Base-by-base conservation (phyloP, 2,113 vertebrate genomes). In the Neotragus moschatus region DNA sequence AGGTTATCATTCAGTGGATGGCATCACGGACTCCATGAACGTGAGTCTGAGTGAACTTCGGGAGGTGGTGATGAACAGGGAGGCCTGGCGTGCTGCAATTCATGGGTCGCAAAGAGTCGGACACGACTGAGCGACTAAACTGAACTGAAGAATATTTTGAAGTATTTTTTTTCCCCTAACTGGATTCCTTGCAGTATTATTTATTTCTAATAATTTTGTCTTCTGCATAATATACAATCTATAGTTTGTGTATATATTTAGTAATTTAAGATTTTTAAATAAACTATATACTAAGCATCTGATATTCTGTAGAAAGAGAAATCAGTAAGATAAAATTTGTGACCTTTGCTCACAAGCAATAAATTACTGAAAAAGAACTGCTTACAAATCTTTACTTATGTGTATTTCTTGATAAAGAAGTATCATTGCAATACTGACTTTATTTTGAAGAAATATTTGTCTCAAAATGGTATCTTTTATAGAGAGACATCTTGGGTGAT, bases 101-200 rank as follows among this genome's bases (percentile, higher is more conserved):
- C n/a, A n/a, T n/a, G n/a, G n/a, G n/a, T n/a, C n/a, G n/a, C n/a
- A n/a, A n/a, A n/a, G n/a, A n/a, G n/a, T n/a, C n/a, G n/a, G n/a
- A n/a, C n/a, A n/a, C n/a, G n/a, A n/a, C n/a, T n/a, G n/a, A n/a
- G n/a, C n/a, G n/a, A n/a, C n/a, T n/a, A n/a, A n/a, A n/a, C n/a
- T n/a, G n/a, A n/a, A n/a, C n/a, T n/a, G n/a, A n/a, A 94, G 80
- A 81, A 86, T 53, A 96, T 81, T 94, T 58, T 90, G 61, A 33
- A 33, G n/a, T 43, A 28, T 90, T 51, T 58, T 58, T 88, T 75
- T 75, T 49, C 28, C 25, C 55, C 47, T 56, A 55, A 33, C 12
- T 73, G 79, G 19, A 81, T 81, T 81, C 23, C 30, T 90, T 84
- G 23, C 21, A 80, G 28, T 80, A 56, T 79, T 96, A 55, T 55